Evolutionary conservation across 30 jellyfish, hydroid and myxozoan species (phyloP).

Genomic region (Chrysaora quinquecirrha): DNA sequence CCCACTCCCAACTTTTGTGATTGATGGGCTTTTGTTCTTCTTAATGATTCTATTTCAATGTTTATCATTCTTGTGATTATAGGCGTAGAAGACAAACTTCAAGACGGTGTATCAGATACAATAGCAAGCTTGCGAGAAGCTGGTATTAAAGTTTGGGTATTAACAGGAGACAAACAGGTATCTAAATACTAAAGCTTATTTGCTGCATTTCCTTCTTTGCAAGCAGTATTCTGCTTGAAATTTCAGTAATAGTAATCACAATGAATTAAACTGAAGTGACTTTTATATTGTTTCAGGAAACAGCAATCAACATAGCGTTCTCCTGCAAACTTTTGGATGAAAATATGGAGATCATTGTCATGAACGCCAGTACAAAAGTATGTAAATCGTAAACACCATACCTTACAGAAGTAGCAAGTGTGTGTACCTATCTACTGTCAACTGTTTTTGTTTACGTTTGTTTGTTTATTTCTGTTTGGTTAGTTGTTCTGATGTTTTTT

Average conservation of each 20-base stretch:
- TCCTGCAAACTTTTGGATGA: constrained; percentile 87
- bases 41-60: background rate
- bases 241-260: no score
- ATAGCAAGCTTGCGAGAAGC: constrained; percentile 93
- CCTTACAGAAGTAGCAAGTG: no score
- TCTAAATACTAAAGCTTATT: background rate
- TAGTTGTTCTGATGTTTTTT: no score
- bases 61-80: background rate
- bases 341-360: constrained; percentile 76
- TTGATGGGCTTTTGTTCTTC: no score
- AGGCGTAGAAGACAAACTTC: constrained; percentile 97
- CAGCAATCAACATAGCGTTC: constrained; percentile 93
- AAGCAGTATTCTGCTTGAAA: background rate
- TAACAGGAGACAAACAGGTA: constrained; percentile 99
- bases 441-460: no score
- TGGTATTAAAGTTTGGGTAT: constrained; percentile 93
- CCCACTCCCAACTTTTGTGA: no score
- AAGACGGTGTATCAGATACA: constrained; percentile 98
- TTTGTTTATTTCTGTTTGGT: no score
- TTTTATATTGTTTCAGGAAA: constrained; percentile 78
- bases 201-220: background rate
- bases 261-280: no score
- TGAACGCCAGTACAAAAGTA: constrained; percentile 79
- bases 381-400: no score
- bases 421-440: no score